Evolutionary conservation across 1,140 invertebrate genomes (phyloP), one percentile per base, ranked within the genome.

Genomic region (Lasaia peninsularis): DNA sequence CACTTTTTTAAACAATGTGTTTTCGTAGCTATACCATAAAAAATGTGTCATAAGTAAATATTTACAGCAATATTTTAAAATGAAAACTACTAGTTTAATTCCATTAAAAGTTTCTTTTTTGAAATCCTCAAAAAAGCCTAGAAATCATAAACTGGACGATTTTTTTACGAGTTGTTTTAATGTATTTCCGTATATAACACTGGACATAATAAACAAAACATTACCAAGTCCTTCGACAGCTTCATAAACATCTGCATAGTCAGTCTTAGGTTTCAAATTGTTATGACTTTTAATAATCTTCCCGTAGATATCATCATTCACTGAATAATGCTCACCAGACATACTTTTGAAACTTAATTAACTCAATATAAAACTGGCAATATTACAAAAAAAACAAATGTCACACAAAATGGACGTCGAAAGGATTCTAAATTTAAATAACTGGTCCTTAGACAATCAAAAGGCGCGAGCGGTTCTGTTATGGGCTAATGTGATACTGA

Each of bases 401-500:
- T 54, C 35, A 64, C 60, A 24, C 58, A 40, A 62, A 69, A 77
- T 74, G 69, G 70, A 72, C 72, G 65, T 54, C 62, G 62, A 65
- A 79, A 67, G 68, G 62, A 76, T 73, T 84, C 76, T 81, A 81
- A 83, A 80, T 85, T 83, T 83, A 86, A 83, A 86, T 76, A 73
- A 75, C 65, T 78, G 71, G 67, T 65, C 67, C 66, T 74, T 70
- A 66, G 60, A 66, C 71, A 56, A 55, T 55, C 37, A 72, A 62
- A 65, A 72, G 68, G 75, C 81, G 79, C 85, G 85, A 60, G 80
- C 80, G 80, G 63, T 80, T 73, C 72, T 82, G 62, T 69, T 85
- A 84, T 86, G 75, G 80, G 77, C 81, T 82, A 83, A 86, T 84
- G 71, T 75, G 71, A 71, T 73, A 86, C 83, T 88, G 83, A 88